Evolutionary conservation across 2,888 invertebrate species (phyloP).

Genomic region (Epistrophe grossulariae): DNA sequence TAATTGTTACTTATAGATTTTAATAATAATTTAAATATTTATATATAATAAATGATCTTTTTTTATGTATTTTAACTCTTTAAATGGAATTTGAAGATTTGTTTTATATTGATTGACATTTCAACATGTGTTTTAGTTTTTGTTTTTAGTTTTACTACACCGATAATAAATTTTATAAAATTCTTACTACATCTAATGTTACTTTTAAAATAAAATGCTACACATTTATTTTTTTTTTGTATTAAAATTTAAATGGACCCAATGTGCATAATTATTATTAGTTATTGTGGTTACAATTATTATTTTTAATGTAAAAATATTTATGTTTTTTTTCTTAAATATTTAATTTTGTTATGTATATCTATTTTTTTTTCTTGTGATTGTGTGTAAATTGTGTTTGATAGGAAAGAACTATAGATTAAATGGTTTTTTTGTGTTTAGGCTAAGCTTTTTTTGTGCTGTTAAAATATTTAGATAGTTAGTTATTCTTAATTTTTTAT

Average conservation of each 20-base stretch:
- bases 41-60: not conserved
- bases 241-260: conserved; percentile 74
- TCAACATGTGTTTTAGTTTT: conserved; percentile 7
- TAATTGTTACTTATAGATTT: not conserved
- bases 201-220: conserved; percentile 62
- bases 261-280: conserved; percentile 70
- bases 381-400: not conserved
- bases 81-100: conserved; percentile 14
- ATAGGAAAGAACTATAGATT: not conserved
- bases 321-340: conserved; percentile 27
- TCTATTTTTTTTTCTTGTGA: not conserved
- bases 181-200: conserved; percentile 59
- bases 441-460: conserved; percentile 18
- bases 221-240: conserved; percentile 61
- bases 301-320: conserved; percentile 48
- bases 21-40: conserved; percentile 3
- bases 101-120: conserved; percentile 31
- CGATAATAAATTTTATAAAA: conserved; percentile 75
- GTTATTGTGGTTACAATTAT: conserved; percentile 52
- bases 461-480: not conserved
- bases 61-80: not conserved
- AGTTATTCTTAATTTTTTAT: not conserved
- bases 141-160: conserved; percentile 63
- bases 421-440: conserved; percentile 7
- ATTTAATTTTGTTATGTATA: not conserved